Conservation (phyloP, 2,797 vertebrate species). For the Cyclopterus lumpus region DNA sequence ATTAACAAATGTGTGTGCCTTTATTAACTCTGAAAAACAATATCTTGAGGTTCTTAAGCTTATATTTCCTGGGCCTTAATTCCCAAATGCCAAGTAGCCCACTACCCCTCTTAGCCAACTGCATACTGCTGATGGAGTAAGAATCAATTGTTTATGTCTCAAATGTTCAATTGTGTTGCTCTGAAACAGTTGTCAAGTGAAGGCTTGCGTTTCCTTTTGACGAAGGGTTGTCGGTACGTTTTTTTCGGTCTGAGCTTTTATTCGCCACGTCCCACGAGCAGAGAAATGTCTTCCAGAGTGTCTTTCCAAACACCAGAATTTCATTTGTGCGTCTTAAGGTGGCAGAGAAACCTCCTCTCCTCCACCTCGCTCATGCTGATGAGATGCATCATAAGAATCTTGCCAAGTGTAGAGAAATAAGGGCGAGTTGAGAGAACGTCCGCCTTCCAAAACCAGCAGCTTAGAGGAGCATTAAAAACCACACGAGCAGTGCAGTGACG, state of each 20-base stretch:
- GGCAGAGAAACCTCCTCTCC: slow-evolving; percentile 26
- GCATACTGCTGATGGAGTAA: not conserved
- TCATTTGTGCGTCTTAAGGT: slow-evolving; percentile 28
- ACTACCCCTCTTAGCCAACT: not conserved
- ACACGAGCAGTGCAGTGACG: not conserved
- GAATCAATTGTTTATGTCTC: not conserved
- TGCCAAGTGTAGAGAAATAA: slow-evolving; percentile 30
- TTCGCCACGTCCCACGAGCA: slow-evolving; percentile 5
- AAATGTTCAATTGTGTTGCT: not conserved
- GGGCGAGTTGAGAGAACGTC: not conserved
- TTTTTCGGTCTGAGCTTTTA: not conserved
- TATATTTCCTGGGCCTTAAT: too few species aligned
- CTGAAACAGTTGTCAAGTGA: not conserved
- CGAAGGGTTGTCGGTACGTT: not conserved
- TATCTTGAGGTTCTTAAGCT: too few species aligned
- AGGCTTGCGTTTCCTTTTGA: not conserved
- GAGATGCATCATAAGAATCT: slow-evolving; percentile 31
- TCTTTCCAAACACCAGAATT: slow-evolving; percentile 18
- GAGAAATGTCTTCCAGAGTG: slow-evolving; percentile 10
- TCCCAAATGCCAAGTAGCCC: not conserved
- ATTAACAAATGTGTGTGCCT: too few species aligned
- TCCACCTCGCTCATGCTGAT: slow-evolving; percentile 39
- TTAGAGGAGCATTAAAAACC: not conserved
- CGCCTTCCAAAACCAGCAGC: not conserved
- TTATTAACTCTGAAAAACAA: too few species aligned